phyloP scores from a whole-genome alignment of 1,140 invertebrate species.

The Neotoxoptera formosana region DNA sequence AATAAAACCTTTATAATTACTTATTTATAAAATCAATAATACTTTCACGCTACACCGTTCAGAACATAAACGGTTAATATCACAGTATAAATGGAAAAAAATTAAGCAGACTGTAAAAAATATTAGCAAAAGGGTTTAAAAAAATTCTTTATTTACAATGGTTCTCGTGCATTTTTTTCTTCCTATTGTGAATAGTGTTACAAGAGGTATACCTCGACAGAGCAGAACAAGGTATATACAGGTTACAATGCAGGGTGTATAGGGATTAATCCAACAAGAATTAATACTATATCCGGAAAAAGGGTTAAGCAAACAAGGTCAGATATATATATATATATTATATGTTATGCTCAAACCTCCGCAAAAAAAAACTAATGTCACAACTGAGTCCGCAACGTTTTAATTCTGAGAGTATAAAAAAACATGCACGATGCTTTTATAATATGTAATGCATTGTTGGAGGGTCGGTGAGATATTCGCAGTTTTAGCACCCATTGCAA shows the following conservation, averaged over 20 bases:
- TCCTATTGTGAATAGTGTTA: too few relatives aligned
- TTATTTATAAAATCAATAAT: conserved; percentile 1
- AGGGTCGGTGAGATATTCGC: not conserved
- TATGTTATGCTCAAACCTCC: not conserved
- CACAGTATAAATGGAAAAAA: not conserved
- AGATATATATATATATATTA: not conserved
- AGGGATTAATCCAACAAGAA: not conserved
- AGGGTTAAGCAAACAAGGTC: conserved; percentile 36
- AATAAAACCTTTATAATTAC: not conserved
- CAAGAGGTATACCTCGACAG: not conserved
- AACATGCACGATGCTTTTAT: too few relatives aligned
- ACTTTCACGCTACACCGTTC: not conserved
- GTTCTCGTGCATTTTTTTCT: not conserved
- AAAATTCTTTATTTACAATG: not conserved
- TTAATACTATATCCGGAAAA: not conserved
- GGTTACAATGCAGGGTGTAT: not conserved
- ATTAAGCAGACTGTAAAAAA: not conserved
- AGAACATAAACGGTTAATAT: not conserved
- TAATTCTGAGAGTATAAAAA: not conserved
- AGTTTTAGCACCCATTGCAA: not conserved
- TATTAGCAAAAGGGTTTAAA: not conserved
- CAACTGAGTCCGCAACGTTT: not conserved
- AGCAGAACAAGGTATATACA: not conserved
- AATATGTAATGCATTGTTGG: not conserved
- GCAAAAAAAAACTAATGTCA: not conserved